Percentiles rank a stretch among this genome's conserved stretches.
phyloP scores from a whole-genome alignment of 1,140 invertebrate genomes.

The Hermetia illucens region DNA sequence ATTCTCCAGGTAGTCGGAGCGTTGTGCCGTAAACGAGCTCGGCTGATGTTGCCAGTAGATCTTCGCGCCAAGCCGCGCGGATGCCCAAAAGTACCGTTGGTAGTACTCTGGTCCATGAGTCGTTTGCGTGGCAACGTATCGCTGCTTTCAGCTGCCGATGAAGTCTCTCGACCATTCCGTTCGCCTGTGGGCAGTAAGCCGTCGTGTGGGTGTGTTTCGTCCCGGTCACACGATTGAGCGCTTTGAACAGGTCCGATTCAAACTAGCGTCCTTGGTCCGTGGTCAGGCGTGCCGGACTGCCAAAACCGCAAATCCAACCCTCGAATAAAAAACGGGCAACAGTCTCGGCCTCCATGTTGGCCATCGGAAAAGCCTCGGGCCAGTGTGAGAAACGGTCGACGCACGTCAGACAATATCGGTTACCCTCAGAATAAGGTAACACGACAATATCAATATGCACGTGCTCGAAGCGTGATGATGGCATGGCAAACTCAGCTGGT shows the following conservation, averaged over 20 bases:
- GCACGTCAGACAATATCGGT: conserved; percentile 11
- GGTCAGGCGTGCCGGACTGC: conserved; percentile 13
- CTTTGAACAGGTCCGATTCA: conserved; percentile 12
- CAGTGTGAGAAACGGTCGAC: conserved; percentile 26
- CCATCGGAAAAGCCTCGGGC: conserved; percentile 25
- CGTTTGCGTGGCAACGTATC: conserved; percentile 10
- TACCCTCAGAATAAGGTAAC: conserved; percentile 8
- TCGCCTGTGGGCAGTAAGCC: conserved; percentile 21
- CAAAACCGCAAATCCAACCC: conserved; percentile 15
- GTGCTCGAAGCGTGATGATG: conserved; percentile 10
- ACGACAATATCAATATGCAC: conserved; percentile 22
- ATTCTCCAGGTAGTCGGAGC: conserved; percentile 8
- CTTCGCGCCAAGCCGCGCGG: conserved; percentile 13
- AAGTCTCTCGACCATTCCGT: conserved; percentile 18
- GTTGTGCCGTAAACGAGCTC: conserved; percentile 11
- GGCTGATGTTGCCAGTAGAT: conserved; percentile 15
- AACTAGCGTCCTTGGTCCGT: conserved; percentile 24
- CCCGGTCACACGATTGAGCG: conserved; percentile 11
- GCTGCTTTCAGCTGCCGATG: conserved; percentile 27
- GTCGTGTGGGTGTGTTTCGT: conserved; percentile 10
- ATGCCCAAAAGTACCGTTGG: conserved; percentile 23
- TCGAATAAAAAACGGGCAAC: conserved; percentile 15
- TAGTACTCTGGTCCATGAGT: conserved; percentile 16
- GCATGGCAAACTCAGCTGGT: background rate
- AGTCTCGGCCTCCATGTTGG: conserved; percentile 16